Evolutionary conservation across 1,140 invertebrate species (phyloP).

Genomic region (Pogonus chalceus): DNA sequence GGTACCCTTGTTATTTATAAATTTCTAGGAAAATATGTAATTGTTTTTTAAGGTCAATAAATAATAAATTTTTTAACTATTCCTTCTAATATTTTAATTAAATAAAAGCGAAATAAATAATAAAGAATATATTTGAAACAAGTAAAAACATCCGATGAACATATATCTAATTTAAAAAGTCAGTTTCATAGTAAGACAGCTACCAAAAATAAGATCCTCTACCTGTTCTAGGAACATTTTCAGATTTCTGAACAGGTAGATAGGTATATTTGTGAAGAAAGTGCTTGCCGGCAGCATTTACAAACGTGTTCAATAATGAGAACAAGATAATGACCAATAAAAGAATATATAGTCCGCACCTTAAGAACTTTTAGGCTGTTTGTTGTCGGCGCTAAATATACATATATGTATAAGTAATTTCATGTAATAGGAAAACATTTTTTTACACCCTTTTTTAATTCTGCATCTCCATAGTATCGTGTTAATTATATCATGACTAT

Average conservation of each 20-base stretch:
- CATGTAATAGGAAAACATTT: background rate
- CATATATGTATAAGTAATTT: background rate
- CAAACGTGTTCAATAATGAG: slow-evolving; percentile 23
- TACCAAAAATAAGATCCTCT: slow-evolving; percentile 8
- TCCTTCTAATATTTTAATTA: no score
- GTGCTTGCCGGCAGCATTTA: background rate
- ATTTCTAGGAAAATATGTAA: no score
- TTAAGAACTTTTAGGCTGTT: background rate
- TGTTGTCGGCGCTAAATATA: no score
- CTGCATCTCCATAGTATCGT: slow-evolving; percentile 9
- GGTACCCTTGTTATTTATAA: no score
- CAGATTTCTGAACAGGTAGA: slow-evolving; percentile 17
- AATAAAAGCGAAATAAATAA: no score
- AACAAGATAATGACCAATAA: slow-evolving; percentile 25
- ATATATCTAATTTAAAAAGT: slow-evolving; percentile 1
- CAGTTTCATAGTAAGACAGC: slow-evolving; percentile 7
- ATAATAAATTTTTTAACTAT: no score
- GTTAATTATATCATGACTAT: slow-evolving; percentile 9
- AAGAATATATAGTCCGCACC: slow-evolving; percentile 20
- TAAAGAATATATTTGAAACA: background rate
- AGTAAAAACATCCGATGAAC: slow-evolving; percentile 5
- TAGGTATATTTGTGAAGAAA: slow-evolving; percentile 20
- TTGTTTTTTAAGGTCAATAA: no score
- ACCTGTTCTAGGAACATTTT: slow-evolving; percentile 8
- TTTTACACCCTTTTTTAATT: slow-evolving; percentile 20